Evolutionary conservation across 2,113 vertebrate species (phyloP), one percentile per base, ranked within the genome.

Genomic region (Trachemys scripta): DNA sequence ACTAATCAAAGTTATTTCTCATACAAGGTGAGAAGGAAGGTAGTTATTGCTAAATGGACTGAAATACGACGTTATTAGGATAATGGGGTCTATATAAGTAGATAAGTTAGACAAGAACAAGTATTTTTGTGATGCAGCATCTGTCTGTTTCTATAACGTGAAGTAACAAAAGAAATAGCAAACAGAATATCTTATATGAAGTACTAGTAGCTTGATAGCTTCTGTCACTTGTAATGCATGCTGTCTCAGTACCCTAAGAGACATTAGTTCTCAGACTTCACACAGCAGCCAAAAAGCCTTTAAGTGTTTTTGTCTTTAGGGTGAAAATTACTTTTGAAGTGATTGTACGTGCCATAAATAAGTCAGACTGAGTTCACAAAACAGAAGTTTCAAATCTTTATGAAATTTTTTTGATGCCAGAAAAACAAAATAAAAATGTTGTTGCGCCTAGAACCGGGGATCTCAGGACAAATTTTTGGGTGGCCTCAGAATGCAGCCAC

Each of bases 321-420:
- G 42, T 65, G 80, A 92, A 81, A 92, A 89, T 2, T 78, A n/a
- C 75, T 54, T 31, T n/a, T 57, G 88, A 93, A 81, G 85, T 96
- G 62, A 82, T 62, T 47, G 47, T 47, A 31, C 31, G 81, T 81
- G n/a, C 42, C 12, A 1, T 6, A 80, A 47, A 49, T 42, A 88
- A 91, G 35, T 27, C 14, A 45, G 47, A 19, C 88, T 49, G 82
- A n/a, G 24, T 59, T 76, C 0, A 0, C 51, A 76, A 62, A 90
- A 85, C 76, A 35, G 78, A 49, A 0, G 0, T 11, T 49, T 79
- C 85, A 31, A 82, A 31, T 5, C 62, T 5, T 10, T 20, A n/a
- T 35, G 65, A n/a, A 47, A 5, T 38, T 6, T 0, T 0, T 51
- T 62, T 56, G 92, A 87, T 10, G 31, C n/a, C 69, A 82, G 45